Evolutionary conservation across 2,888 invertebrate genomes (phyloP).

Genomic region (Cordylochernes scorpioides): DNA sequence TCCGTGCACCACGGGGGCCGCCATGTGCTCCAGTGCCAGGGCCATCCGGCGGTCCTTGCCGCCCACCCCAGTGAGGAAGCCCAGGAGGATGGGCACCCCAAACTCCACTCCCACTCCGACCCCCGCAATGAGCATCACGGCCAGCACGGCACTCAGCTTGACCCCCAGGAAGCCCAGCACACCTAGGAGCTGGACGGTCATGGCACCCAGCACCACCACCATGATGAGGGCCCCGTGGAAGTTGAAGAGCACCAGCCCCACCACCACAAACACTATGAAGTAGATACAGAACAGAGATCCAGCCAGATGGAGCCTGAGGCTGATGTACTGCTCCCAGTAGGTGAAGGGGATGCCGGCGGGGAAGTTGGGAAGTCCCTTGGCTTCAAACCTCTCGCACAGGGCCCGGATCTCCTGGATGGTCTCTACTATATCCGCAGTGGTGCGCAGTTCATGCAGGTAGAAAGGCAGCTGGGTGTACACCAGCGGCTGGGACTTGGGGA

Average conservation of each 20-base stretch:
- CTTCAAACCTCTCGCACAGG: conserved; percentile 60
- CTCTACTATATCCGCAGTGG: conserved; percentile 54
- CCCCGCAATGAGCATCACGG: conserved; percentile 56
- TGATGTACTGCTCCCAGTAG: conserved; percentile 83
- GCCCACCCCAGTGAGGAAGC: conserved; percentile 77
- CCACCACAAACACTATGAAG: conserved; percentile 44
- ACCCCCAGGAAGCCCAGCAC: conserved; percentile 60
- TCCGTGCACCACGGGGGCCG: conserved; percentile 66
- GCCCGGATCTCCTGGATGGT: conserved; percentile 49
- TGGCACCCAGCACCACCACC: conserved; percentile 32
- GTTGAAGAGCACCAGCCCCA: conserved; percentile 50
- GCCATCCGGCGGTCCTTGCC: conserved; percentile 50
- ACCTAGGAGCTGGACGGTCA: conserved; percentile 54
- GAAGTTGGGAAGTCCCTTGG: conserved; percentile 70
- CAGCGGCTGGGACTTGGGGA: conserved; percentile 70
- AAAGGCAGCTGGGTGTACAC: conserved; percentile 84
- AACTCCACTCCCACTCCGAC: conserved; percentile 64
- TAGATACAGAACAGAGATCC: conserved; percentile 41
- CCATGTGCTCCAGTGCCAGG: conserved; percentile 54
- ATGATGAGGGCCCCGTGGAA: conserved; percentile 54
- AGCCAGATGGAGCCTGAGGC: conserved; percentile 43
- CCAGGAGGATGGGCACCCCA: conserved; percentile 51
- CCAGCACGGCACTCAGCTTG: conserved; percentile 64
- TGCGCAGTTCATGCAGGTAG: conserved; percentile 56
- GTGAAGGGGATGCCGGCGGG: conserved; percentile 79